A percentile compares a stretch with the other conserved stretches of the same genome.
Conservation (phyloP, 2,888 invertebrate species). For the Tanytarsus gracilentus region DNA sequence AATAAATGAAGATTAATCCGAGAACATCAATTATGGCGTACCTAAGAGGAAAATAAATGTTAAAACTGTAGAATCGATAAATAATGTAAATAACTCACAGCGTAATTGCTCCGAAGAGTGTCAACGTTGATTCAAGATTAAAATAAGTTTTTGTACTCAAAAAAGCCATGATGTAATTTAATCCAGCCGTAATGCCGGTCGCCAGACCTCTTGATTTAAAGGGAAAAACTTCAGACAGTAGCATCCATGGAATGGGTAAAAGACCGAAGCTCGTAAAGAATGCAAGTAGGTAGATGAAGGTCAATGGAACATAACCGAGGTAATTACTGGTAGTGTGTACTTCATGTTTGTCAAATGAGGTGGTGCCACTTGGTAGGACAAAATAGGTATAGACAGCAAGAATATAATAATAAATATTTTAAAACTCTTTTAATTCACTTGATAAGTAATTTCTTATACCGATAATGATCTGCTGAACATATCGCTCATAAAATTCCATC, state of each 20-base stretch:
- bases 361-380: conserved; percentile 40
- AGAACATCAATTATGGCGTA: conserved; percentile 10
- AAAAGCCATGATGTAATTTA: conserved; percentile 48
- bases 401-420: too few relatives aligned
- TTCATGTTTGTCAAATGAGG: conserved; percentile 42
- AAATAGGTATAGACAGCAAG: conserved; percentile 45
- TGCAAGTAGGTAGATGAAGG: conserved; percentile 31
- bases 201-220: conserved; percentile 39
- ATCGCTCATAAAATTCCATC: background rate
- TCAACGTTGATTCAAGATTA: conserved; percentile 43
- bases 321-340: conserved; percentile 1
- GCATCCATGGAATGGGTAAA: conserved; percentile 48
- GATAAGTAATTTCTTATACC: too few relatives aligned
- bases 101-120: conserved; percentile 43
- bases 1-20: conserved; percentile 44
- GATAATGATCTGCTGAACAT: too few relatives aligned
- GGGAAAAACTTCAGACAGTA: conserved; percentile 51
- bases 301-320: conserved; percentile 37
- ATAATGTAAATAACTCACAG: background rate
- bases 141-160: conserved; percentile 48
- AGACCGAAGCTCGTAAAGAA: conserved; percentile 35
- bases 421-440: background rate
- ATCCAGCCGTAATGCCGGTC: conserved; percentile 42
- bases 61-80: background rate
- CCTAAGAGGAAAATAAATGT: background rate